A percentile compares a stretch with the other conserved stretches of the same genome.
phyloP scores from a whole-genome alignment of 2,888 invertebrate species.

The Eupithecia exiguata region DNA sequence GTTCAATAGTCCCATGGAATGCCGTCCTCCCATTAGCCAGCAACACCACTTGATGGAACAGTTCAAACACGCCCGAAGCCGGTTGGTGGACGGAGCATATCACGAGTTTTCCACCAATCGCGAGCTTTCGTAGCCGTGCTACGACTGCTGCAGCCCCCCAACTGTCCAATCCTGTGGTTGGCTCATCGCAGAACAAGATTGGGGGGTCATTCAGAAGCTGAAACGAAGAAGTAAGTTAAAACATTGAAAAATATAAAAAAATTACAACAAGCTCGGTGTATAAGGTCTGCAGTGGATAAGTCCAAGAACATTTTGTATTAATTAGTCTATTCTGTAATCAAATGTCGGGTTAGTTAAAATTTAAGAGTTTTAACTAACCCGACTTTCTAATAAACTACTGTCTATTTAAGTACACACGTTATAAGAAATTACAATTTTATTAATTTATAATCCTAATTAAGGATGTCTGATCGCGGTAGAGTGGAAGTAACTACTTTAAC shows the following conservation, averaged over 20 bases:
- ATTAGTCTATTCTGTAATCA: no score
- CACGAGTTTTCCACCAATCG: constrained; percentile 89
- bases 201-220: constrained; percentile 94
- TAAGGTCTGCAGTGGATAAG: no score
- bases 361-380: no score
- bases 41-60: constrained; percentile 91
- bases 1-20: constrained; percentile 89
- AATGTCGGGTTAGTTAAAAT: no score
- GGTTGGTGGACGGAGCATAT: constrained; percentile 96
- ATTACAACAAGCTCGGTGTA: neutral
- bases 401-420: no score
- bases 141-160: constrained; percentile 93
- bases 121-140: constrained; percentile 86
- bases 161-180: constrained; percentile 96
- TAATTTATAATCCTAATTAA: no score
- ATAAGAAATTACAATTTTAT: no score
- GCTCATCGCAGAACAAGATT: constrained; percentile 96
- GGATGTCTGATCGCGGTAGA: no score
- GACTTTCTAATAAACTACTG: no score
- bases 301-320: no score
- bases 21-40: constrained; percentile 91
- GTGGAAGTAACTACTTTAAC: no score
- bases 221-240: constrained; percentile 23
- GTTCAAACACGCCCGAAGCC: constrained; percentile 91
- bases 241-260: neutral